These are phyloP conservation scores for Trematocara zebra DNA, from an alignment of 2,113 vertebrate species.

Conservation along the genomic window DNA sequence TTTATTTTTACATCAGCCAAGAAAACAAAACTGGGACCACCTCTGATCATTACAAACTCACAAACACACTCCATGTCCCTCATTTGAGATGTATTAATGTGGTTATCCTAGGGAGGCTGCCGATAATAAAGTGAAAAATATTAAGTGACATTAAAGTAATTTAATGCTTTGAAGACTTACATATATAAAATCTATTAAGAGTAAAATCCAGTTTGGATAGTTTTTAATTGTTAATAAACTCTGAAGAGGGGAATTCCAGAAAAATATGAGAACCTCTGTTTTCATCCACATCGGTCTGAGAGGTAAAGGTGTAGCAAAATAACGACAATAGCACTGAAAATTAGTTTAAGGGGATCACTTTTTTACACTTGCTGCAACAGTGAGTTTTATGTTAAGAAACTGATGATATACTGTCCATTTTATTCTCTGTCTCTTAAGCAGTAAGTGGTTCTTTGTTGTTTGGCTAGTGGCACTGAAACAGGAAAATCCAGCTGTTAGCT, in stretches of 20 bases:
- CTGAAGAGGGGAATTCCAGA: neutral
- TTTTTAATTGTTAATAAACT: neutral
- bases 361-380: neutral
- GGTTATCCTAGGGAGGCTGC: neutral
- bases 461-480: neutral
- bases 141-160: neutral
- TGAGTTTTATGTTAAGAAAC: neutral
- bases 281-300: neutral
- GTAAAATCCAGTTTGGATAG: neutral
- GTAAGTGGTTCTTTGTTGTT: neutral
- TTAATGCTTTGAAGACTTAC: neutral
- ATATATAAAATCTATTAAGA: neutral
- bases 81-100: neutral
- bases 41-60: neutral
- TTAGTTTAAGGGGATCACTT: neutral
- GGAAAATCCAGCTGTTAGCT: neutral
- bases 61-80: neutral
- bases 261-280: neutral
- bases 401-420: accelerated
- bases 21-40: neutral
- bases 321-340: accelerated
- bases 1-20: neutral
- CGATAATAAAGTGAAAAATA: neutral
- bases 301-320: neutral
- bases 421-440: neutral